Conservation (phyloP, 2,113 vertebrate species). For the Polypterus senegalus region DNA sequence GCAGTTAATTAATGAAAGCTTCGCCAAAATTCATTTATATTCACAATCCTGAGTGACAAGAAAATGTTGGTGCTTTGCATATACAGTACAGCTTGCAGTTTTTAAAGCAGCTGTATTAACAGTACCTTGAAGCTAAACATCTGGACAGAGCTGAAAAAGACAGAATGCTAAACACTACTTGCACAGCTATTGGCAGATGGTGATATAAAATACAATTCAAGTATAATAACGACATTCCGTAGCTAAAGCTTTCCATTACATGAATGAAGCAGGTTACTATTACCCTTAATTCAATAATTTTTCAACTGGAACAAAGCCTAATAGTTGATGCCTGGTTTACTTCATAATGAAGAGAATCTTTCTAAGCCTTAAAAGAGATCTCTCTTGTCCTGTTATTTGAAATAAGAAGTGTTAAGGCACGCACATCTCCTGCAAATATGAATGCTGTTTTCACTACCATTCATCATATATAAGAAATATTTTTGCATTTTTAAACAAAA, state of each 20-base stretch:
- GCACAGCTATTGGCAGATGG: slow-evolving; percentile 22
- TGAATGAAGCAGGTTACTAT: background rate
- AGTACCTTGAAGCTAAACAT: slow-evolving; percentile 63
- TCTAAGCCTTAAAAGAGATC: too few species aligned
- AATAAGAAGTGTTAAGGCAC: too few species aligned
- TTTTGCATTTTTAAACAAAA: too few species aligned
- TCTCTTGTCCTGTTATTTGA: too few species aligned
- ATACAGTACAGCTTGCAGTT: slow-evolving; percentile 34
- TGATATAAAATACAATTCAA: slow-evolving; percentile 2
- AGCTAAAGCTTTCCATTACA: slow-evolving; percentile 10
- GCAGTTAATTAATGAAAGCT: slow-evolving; percentile 31
- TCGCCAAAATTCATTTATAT: slow-evolving; percentile 27
- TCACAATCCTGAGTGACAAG: slow-evolving; percentile 39
- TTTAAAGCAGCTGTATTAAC: slow-evolving; percentile 50
- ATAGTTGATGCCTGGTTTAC: too few species aligned
- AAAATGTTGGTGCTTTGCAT: slow-evolving; percentile 42
- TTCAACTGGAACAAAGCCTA: too few species aligned
- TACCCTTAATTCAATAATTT: too few species aligned
- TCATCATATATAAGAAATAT: too few species aligned
- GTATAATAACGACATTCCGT: slow-evolving; percentile 9
- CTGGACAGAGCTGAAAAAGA: slow-evolving; percentile 40
- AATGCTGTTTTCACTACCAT: too few species aligned
- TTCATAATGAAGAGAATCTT: too few species aligned
- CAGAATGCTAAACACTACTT: slow-evolving; percentile 36
- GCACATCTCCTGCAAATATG: too few species aligned